Evolutionary conservation across 2,888 invertebrate species (phyloP).

Genomic region (Tipula helvola): DNA sequence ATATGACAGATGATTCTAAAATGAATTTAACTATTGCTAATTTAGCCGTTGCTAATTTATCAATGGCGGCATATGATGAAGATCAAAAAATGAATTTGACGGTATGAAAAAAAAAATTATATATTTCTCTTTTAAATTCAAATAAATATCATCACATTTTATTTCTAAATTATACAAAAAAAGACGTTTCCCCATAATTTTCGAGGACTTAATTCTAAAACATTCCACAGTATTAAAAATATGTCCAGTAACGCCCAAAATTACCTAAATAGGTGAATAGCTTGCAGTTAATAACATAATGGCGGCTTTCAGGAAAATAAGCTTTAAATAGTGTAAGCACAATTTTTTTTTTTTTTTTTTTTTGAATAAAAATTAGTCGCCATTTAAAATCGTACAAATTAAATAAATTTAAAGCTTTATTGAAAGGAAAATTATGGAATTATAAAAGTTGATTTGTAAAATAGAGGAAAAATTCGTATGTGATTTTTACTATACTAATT

Average conservation of each 20-base stretch:
- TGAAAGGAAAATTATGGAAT: not conserved
- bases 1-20: not conserved
- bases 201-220: not conserved
- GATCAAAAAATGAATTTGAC: conserved; percentile 6
- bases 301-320: not conserved
- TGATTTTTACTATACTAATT: not conserved
- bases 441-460: not conserved
- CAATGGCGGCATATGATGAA: not conserved
- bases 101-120: conserved; percentile 8
- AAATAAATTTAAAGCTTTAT: not conserved
- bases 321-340: not conserved
- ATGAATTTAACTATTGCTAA: not conserved
- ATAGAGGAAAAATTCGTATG: not conserved
- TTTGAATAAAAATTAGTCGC: not conserved
- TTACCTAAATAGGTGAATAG: not conserved
- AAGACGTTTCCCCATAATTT: not conserved
- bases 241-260: not conserved
- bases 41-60: not conserved
- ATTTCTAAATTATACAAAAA: not conserved
- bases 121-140: conserved; percentile 5
- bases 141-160: not conserved
- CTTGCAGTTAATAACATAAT: not conserved
- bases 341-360: not conserved
- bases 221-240: conserved; percentile 4
- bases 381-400: not conserved